A percentile compares a stretch with the other conserved stretches of the same genome.
These are phyloP conservation scores for Ypsolopha scabrella DNA, from an alignment of 2,888 invertebrate genomes.

Conservation along the genomic window DNA sequence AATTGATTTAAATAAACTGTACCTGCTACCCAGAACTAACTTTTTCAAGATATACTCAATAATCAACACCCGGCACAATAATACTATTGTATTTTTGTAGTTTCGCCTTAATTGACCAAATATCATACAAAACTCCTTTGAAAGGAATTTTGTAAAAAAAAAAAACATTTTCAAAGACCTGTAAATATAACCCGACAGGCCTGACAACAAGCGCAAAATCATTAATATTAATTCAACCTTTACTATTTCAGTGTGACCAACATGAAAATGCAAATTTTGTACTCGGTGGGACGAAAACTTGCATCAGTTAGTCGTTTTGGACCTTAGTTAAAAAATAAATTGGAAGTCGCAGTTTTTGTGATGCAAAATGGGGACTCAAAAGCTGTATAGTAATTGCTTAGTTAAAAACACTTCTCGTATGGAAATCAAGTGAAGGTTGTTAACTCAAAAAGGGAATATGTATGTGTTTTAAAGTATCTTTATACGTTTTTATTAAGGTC, in stretches of 20 bases:
- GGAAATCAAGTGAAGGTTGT: no score
- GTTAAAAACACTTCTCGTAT: background rate
- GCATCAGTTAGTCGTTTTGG: conserved; percentile 12
- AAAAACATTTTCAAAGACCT: background rate
- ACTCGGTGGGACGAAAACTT: conserved; percentile 23
- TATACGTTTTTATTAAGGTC: no score
- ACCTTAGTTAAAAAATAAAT: conserved; percentile 31
- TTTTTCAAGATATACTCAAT: no score
- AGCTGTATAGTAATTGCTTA: conserved; percentile 12
- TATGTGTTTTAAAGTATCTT: no score
- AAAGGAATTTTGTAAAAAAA: background rate
- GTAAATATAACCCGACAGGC: no score
- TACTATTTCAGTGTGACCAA: conserved; percentile 23
- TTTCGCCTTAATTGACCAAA: no score
- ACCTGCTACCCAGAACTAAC: no score
- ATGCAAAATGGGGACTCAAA: conserved; percentile 41
- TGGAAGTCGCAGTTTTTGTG: conserved; percentile 42
- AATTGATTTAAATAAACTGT: no score
- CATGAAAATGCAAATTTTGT: conserved; percentile 42
- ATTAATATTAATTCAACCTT: conserved; percentile 47
- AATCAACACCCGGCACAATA: no score
- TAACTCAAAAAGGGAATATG: no score
- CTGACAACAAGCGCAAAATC: conserved; percentile 12
- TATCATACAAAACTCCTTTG: no score
- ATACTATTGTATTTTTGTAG: no score